Conservation (phyloP, 1,140 invertebrate species). For the Drosophila lowei region DNA sequence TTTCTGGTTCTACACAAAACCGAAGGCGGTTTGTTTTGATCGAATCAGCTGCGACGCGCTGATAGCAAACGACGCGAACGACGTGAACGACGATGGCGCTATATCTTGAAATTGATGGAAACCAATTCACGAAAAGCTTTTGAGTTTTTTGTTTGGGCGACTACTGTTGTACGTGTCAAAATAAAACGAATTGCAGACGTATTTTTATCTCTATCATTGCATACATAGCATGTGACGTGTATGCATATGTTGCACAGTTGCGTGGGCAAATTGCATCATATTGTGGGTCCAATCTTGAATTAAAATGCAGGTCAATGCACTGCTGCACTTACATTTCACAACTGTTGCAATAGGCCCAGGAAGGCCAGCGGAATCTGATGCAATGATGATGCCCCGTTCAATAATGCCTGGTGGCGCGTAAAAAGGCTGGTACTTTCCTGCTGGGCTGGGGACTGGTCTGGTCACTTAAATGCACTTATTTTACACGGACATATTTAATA, state of each 20-base stretch:
- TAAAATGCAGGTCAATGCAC: conserved; percentile 28
- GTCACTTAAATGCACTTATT: too few relatives aligned
- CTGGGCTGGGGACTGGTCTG: too few relatives aligned
- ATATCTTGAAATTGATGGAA: conserved; percentile 29
- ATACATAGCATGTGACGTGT: not conserved
- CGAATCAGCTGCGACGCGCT: conserved; percentile 41
- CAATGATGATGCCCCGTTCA: conserved; percentile 8
- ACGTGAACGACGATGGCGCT: conserved; percentile 17
- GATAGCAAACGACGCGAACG: too few relatives aligned
- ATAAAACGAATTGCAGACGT: conserved; percentile 1
- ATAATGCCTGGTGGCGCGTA: not conserved
- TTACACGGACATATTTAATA: too few relatives aligned
- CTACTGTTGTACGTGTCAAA: conserved; percentile 20
- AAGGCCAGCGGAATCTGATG: conserved; percentile 21
- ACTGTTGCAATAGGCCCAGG: conserved; percentile 20
- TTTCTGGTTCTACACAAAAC: conserved; percentile 64
- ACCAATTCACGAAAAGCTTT: conserved; percentile 19
- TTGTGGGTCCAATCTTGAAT: not conserved
- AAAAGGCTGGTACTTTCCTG: too few relatives aligned
- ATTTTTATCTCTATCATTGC: conserved; percentile 3
- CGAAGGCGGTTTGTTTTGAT: conserved; percentile 39
- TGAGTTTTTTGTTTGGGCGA: conserved; percentile 3
- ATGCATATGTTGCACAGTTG: not conserved
- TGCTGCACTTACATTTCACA: conserved; percentile 44
- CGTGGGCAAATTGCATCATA: conserved; percentile 24